phyloP scores from a whole-genome alignment of 2,113 vertebrate species.

The Zonotrichia leucophrys region DNA sequence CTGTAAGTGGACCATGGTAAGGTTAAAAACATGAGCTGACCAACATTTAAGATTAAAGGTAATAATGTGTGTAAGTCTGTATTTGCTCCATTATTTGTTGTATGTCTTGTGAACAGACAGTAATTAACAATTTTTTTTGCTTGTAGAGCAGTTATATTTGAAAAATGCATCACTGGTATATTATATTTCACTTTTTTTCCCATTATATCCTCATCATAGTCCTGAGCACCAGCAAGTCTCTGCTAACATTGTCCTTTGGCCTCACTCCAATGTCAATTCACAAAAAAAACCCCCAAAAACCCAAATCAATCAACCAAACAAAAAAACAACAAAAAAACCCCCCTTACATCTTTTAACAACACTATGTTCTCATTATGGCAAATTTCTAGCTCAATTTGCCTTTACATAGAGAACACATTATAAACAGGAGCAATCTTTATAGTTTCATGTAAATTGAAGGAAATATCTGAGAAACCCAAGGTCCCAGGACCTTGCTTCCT shows the following conservation, averaged over 20 bases:
- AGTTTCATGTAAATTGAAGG: background rate
- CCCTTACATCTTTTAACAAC: background rate
- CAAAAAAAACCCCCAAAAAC: background rate
- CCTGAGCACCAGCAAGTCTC: background rate
- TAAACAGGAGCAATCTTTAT: background rate
- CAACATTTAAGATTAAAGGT: background rate
- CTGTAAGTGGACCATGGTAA: background rate
- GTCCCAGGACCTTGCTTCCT: background rate
- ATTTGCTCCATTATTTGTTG: background rate
- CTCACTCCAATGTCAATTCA: background rate
- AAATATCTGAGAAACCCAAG: background rate
- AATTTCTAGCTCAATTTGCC: background rate
- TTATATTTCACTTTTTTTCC: background rate
- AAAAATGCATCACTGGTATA: background rate
- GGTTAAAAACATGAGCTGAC: background rate
- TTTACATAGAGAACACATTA: background rate
- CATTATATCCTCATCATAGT: background rate
- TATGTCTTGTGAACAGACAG: background rate
- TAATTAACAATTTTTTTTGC: background rate
- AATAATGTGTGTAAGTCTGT: background rate
- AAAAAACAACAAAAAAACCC: background rate
- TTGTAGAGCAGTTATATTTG: background rate
- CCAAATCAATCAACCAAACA: background rate
- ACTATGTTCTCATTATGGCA: background rate
- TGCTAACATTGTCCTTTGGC: background rate